A percentile compares a stretch with the other conserved stretches of the same genome.
Evolutionary conservation across 2,113 vertebrate species (phyloP).

Genomic region (Hystrix cristata): DNA sequence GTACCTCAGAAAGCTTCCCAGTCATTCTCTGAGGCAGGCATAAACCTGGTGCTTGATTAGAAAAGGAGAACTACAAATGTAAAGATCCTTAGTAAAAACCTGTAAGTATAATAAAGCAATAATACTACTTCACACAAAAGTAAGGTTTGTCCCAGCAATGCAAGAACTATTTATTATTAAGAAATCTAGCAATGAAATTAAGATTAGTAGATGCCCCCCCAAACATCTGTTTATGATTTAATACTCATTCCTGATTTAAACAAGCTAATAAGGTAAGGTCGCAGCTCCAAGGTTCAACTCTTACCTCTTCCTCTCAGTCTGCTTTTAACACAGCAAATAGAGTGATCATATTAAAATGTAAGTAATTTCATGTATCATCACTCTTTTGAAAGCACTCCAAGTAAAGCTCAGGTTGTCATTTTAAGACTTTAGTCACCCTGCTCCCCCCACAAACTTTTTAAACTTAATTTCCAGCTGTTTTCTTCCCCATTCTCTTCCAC

Average conservation of each 20-base stretch:
- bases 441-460: too few species aligned
- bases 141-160: background rate
- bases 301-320: background rate
- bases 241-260: background rate
- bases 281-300: background rate
- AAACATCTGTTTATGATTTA: background rate
- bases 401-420: background rate
- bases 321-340: background rate
- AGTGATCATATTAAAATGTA: constrained; percentile 20
- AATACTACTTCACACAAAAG: background rate
- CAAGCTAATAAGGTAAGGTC: background rate
- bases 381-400: background rate
- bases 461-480: background rate
- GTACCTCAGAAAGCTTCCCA: background rate
- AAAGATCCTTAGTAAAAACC: constrained; percentile 3
- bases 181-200: background rate
- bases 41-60: constrained; percentile 14
- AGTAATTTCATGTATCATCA: background rate
- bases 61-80: constrained; percentile 10
- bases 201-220: background rate
- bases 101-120: background rate
- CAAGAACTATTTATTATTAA: background rate
- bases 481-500: background rate
- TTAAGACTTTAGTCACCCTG: background rate
- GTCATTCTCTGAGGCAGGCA: background rate